Evolutionary conservation across 2,888 invertebrate genomes (phyloP), one percentile per base, ranked within the genome.

Genomic region (Chaetogeoica ovagalla): DNA sequence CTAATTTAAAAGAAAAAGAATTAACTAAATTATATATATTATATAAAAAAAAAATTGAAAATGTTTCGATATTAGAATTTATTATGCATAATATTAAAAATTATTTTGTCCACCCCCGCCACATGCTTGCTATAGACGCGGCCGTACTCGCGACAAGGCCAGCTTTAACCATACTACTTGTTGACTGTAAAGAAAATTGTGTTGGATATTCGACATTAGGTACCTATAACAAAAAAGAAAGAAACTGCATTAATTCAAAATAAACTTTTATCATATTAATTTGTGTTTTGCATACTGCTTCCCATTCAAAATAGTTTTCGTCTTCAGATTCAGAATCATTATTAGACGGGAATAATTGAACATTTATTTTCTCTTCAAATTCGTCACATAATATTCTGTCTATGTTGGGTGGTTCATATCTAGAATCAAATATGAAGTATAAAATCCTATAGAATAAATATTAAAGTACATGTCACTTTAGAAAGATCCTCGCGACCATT

Each of bases 51-150:
- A 48, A 48, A 13, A 13, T 9, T 7, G 13, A 48, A 48, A 48
- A 48, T 13, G 15, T 48, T 48, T 48, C 8, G 13, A 3, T 13
- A 15, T 9, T 48, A 48, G 1, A 11, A 48, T 13, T 68, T 75
- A 76, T 76, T 76, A 39, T 39, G 8, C 8, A 39, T 6, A 39
- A 39, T 39, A 39, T 9, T 48, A 48, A 11, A 11, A 48, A 48
- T 68, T 75, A 76, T 76, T 76, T 81, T 52, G 91, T 91, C 89
- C 91, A 91, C 13, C 91, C 92, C 84, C 93, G 90, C 91, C 94
- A 93, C 85, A 95, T 89, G 81, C 94, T 94, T 66, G 92, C 92
- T 83, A 95, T 89, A 83, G 94, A 92, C 81, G 94, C 93, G 75
- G 94, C 94, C 43, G 94, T 93, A 84, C 94, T 93, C 81, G 92